Evolutionary conservation across 2,888 invertebrate species (phyloP), one percentile per base, ranked within the genome.

Genomic region (Abrostola triplasia): DNA sequence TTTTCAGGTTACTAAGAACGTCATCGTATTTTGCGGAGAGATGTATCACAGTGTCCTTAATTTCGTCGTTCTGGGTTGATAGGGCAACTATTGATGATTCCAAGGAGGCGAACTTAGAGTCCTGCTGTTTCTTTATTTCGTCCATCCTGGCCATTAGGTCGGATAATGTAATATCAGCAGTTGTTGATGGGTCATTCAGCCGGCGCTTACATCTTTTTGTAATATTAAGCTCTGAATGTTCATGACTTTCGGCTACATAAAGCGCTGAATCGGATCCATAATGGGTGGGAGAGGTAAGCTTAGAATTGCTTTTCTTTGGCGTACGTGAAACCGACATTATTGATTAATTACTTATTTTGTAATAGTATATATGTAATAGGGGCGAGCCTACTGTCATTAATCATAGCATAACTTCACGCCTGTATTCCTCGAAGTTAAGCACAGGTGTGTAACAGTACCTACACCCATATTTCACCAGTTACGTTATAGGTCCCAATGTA

Each of bases 21-120:
- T 57, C 57, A 63, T 63, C 62, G 7, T 63, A 62, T 47, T 57
- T 62, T 8, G 9, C 62, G 13, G 56, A 48, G 4, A 53, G 11
- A 6, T 24, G 11, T 9, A 24, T 35, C 48, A 56, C 48, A 12
- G 56, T 52, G 10, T 41, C 13, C 36, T 63, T 63, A 12, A 57
- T 53, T 47, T 63, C 57, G 7, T 37, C 40, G 9, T 62, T 62
- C 40, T 62, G 57, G 36, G 47, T 57, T n/a, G 38, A 47, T 24
- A 62, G 35, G 6, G 13, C 47, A 5, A 38, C 44, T 36, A 57
- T 24, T 4, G 57, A 47, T 13, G 11, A 24, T 13, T 62, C 38
- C 13, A 62, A 37, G 13, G 56, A 6, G 12, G 42, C 38, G 12
- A 52, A 52, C 48, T 62, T 62, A 10, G 47, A 47, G 6, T 62